Conservation (phyloP, 1,140 invertebrate species). For the Plectrocnemia conspersa region DNA sequence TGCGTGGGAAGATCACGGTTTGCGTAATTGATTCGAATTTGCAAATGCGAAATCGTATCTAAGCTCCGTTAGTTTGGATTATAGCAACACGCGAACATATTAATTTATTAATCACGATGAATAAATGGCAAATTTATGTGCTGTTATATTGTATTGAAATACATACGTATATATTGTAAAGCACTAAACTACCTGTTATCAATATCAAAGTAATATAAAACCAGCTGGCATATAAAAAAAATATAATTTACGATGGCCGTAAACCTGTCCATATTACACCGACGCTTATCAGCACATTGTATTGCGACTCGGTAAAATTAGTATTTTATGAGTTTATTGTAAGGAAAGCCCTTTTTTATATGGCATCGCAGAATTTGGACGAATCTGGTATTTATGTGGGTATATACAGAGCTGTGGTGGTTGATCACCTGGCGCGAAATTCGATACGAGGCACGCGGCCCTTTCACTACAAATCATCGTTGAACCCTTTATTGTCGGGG, state of each 20-base stretch:
- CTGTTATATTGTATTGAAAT: constrained; percentile 10
- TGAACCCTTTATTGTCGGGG: constrained; percentile 27
- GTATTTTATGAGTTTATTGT: constrained; percentile 34
- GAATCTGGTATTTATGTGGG: too few species aligned
- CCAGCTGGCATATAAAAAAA: constrained; percentile 22
- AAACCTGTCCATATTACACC: constrained; percentile 30
- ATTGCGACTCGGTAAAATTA: constrained; percentile 31
- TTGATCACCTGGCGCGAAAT: constrained; percentile 32
- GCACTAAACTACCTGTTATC: constrained; percentile 34
- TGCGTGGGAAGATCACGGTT: too few species aligned
- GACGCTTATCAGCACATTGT: constrained; percentile 32
- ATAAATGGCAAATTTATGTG: too few species aligned
- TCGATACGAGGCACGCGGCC: constrained; percentile 29
- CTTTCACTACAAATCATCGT: constrained; percentile 26
- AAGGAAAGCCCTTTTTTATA: constrained; percentile 31
- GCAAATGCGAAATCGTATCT: too few species aligned
- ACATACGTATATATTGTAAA: constrained; percentile 6
- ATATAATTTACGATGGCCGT: constrained; percentile 29
- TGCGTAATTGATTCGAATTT: too few species aligned
- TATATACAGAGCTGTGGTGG: not conserved
- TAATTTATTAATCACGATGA: too few species aligned
- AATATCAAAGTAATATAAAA: constrained; percentile 29
- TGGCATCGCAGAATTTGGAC: too few species aligned
- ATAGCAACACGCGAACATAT: too few species aligned
- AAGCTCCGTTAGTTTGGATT: too few species aligned